Conservation (phyloP, 2,888 invertebrate genomes). For the Aphrophora alni region DNA sequence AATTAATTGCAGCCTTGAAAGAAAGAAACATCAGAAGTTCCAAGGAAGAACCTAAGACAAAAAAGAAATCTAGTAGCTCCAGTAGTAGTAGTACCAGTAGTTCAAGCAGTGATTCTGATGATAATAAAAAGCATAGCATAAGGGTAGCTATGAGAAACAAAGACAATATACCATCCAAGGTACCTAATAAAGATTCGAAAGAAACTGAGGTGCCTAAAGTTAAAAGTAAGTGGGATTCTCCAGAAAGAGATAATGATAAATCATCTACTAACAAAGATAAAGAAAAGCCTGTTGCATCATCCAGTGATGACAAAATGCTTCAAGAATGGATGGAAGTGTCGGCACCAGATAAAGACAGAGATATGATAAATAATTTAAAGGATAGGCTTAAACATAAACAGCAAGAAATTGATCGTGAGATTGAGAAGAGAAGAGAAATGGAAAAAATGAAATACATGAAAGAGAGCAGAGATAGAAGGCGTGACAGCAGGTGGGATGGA, state of each 20-base stretch:
- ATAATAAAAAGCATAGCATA: slow-evolving; percentile 65
- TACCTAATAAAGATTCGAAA: slow-evolving; percentile 20
- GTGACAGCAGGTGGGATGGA: background rate
- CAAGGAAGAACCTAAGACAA: slow-evolving; percentile 10
- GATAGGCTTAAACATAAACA: slow-evolving; percentile 40
- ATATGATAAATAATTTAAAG: slow-evolving; percentile 36
- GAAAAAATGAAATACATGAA: slow-evolving; percentile 47
- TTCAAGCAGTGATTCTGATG: slow-evolving; percentile 17
- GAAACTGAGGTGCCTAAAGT: slow-evolving; percentile 32
- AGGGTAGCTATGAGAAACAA: slow-evolving; percentile 70
- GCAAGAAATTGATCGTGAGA: slow-evolving; percentile 50
- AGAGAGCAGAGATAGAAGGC: slow-evolving; percentile 44
- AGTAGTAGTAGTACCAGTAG: slow-evolving; percentile 35
- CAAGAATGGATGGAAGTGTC: slow-evolving; percentile 63
- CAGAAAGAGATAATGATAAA: slow-evolving; percentile 32
- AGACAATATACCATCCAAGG: background rate
- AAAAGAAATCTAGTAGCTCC: slow-evolving; percentile 11
- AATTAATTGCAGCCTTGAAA: slow-evolving; percentile 29
- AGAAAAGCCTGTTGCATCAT: background rate
- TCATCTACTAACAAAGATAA: background rate
- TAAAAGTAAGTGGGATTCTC: slow-evolving; percentile 42
- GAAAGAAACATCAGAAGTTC: slow-evolving; percentile 16
- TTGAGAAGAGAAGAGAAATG: slow-evolving; percentile 54
- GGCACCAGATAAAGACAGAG: slow-evolving; percentile 28
- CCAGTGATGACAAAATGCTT: slow-evolving; percentile 54